Conservation (phyloP, 2,888 invertebrate genomes). For the Congeria kusceri region DNA sequence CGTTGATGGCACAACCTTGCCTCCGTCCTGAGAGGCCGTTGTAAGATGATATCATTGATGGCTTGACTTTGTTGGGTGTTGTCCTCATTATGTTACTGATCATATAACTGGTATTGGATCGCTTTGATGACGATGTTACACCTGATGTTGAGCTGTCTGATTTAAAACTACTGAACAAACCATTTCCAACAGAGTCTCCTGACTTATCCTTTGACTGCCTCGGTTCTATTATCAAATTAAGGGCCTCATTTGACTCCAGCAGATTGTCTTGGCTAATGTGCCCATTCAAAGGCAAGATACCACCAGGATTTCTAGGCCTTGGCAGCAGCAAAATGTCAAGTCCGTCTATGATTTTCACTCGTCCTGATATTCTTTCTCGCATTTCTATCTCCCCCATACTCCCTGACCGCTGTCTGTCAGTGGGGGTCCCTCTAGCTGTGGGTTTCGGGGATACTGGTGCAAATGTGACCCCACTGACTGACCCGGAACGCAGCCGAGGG, state of each 20-base stretch:
- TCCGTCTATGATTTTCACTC: constrained; percentile 43
- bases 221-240: constrained; percentile 49
- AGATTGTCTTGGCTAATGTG: constrained; percentile 23
- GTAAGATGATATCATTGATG: constrained; percentile 15
- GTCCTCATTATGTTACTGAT: constrained; percentile 52
- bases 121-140: constrained; percentile 19
- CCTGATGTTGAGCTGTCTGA: constrained; percentile 1
- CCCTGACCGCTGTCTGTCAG: constrained; percentile 50
- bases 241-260: constrained; percentile 33
- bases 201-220: constrained; percentile 23
- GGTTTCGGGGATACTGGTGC: constrained; percentile 44
- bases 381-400: constrained; percentile 60
- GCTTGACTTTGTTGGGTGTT: constrained; percentile 39
- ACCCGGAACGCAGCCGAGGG: constrained; percentile 55
- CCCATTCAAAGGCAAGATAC: constrained; percentile 51
- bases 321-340: constrained; percentile 61
- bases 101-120: constrained; percentile 49
- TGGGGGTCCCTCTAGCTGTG: constrained; percentile 31
- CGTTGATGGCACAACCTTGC: constrained; percentile 58
- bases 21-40: constrained; percentile 27
- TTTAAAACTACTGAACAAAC: constrained; percentile 23
- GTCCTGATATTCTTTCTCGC: constrained; percentile 28
- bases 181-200: constrained; percentile 9
- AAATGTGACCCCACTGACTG: constrained; percentile 43
- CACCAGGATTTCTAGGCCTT: constrained; percentile 61